Evolutionary conservation across 1,140 invertebrate genomes (phyloP).

Genomic region (Nixonia krombeini): DNA sequence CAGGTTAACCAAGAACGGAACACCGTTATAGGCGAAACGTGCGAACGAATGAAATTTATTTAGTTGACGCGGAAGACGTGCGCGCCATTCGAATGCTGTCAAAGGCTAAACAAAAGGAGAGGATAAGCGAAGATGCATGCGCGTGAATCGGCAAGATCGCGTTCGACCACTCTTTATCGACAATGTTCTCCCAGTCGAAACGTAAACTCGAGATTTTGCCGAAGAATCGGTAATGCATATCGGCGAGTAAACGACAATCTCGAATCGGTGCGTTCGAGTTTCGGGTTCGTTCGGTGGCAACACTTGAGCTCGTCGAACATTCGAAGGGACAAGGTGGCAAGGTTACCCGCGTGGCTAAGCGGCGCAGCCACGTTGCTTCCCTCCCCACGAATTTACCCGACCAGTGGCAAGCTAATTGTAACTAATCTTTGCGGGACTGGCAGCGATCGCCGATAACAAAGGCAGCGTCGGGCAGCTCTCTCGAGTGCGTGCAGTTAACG

Average conservation of each 20-base stretch:
- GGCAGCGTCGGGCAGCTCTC: slow-evolving; percentile 28
- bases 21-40: slow-evolving; percentile 45
- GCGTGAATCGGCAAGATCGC: no score
- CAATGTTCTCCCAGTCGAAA: no score
- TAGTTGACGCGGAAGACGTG: slow-evolving; percentile 38
- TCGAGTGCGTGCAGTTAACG: slow-evolving; percentile 39
- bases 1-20: slow-evolving; percentile 27
- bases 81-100: slow-evolving; percentile 30
- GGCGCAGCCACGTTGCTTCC: not conserved
- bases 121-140: no score
- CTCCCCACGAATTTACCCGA: slow-evolving; percentile 15
- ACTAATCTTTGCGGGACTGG: slow-evolving; percentile 8
- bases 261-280: not conserved
- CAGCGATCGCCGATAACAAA: slow-evolving; percentile 37
- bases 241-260: not conserved
- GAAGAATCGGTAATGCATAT: no score
- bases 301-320: slow-evolving; percentile 1
- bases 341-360: not conserved
- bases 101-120: not conserved
- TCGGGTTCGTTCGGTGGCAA: no score
- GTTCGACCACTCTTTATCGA: no score
- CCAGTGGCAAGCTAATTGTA: slow-evolving; percentile 23
- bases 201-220: not conserved
- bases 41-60: slow-evolving; percentile 44
- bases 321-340: not conserved